Base-by-base conservation (phyloP, 1,140 invertebrate species). In the Teleogryllus occipitalis region DNA sequence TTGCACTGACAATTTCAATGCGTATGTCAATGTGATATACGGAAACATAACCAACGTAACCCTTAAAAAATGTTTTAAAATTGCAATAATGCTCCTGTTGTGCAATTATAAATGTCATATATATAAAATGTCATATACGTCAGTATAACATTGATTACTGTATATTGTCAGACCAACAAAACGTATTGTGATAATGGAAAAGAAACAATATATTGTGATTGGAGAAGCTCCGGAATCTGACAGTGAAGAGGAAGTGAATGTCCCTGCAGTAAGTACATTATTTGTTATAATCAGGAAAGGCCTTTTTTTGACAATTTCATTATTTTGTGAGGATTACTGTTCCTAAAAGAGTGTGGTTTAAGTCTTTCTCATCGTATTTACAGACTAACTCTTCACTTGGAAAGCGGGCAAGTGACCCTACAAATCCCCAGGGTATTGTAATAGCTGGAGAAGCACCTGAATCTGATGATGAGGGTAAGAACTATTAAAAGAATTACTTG, bases 161-260 rank as follows among this genome's bases (percentile, higher is more conserved):
- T 39, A 39, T 5, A 39, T 39, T 39, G 5, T 39, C 27, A 39
- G 1, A 39, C 1, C 5, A 39, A 39, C 27, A 39, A 2, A 39
- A 39, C 27, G 1, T 39, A 39, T 39, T 39, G 27, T 2, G 27
- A 39, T 2, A 39, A 81, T 78, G 77, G 74, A 75, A 27, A 54
- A 73, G 8, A 81, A 76, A 76, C 77, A 78, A 46, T 78, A 81
- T 27, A 49, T 81, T 49, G 74, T 81, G 10, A 49, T 75, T 12
- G 80, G 80, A 54, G 80, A 81, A 75, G 80, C 79, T 39, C 80
- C 83, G 46, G 83, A 83, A 21, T 80, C 78, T 8, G 82, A 82
- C 5, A 79, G 76, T 18, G 49, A 81, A 65, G 80, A 82, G 27
- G 81, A 82, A 75, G 79, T 81, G 48, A 78, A 81, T 76, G 49